phyloP scores from a whole-genome alignment of 2,888 invertebrate species.

The Athalia circularis region DNA sequence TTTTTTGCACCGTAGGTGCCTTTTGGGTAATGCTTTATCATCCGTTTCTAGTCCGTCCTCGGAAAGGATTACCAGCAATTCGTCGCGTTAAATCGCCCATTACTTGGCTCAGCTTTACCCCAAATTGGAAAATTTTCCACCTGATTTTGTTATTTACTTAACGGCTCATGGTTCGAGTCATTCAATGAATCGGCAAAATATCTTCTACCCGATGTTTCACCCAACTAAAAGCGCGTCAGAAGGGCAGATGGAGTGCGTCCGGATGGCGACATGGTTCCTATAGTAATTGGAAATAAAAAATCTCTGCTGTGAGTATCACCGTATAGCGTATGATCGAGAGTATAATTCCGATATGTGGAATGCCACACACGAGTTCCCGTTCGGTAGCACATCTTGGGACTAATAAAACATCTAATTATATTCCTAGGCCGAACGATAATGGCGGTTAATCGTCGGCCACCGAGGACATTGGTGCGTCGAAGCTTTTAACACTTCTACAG shows the following conservation, averaged over 20 bases:
- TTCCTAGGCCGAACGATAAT: conserved; percentile 59
- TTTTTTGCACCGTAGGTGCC: no score
- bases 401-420: conserved; percentile 56
- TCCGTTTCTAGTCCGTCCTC: conserved; percentile 50
- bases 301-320: no score
- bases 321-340: conserved; percentile 7
- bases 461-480: conserved; percentile 57
- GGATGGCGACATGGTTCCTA: no score
- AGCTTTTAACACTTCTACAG: conserved; percentile 58
- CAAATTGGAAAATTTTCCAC: conserved; percentile 63
- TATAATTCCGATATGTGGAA: conserved; percentile 13
- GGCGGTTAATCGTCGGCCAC: conserved; percentile 63
- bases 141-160: conserved; percentile 54
- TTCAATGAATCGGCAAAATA: conserved; percentile 6
- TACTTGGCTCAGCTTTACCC: conserved; percentile 59
- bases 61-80: conserved; percentile 8
- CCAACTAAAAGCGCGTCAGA: not conserved
- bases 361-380: conserved; percentile 34
- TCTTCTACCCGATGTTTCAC: not conserved
- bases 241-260: not conserved
- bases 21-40: conserved; percentile 66
- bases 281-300: no score
- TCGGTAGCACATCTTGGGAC: conserved; percentile 35
- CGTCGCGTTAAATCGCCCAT: conserved; percentile 60
- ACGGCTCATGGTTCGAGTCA: not conserved